Evolutionary conservation across 2,113 vertebrate species (phyloP), one percentile per base, ranked within the genome.

Genomic region (Proteles cristata): DNA sequence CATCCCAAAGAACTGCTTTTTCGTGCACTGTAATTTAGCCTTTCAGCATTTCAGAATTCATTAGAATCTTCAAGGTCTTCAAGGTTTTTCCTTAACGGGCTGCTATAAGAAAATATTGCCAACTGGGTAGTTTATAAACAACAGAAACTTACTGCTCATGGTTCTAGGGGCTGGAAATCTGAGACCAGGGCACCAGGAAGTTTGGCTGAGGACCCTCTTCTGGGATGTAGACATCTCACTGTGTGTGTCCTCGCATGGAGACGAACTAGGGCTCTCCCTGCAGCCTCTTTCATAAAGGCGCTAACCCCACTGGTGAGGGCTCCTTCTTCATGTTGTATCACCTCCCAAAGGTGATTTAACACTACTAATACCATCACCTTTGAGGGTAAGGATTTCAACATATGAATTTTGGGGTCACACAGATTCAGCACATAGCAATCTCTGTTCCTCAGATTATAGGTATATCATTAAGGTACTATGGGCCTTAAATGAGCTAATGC

Each of bases 1-100:
- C 21, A 12, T 69, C 33, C 3, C 39, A 39, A 76, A 92, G 53
- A 90, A 17, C 71, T 71, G 26, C 25, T 81, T 91, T 90, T 88
- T 80, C 43, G 63, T 88, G 17, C 61, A 39, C 43, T 33, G n/a
- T 83, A 89, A 66, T 43, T 92, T 92, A 91, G 33, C 48, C 84
- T 86, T 50, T 93, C 35, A 63, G 69, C 43, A 82, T 81, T 95
- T 81, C 48, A 92, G 61, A 97, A 66, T 53, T 88, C 31, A 71
- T 69, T 76, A 85, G 80, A 77, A 33, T 95, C 61, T 58, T 96
- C 17, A 45, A 81, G 23, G 65, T 35, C 73, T 81, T 94, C 71
- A 63, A 84, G 43, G 33, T 92, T 84, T 97, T 28, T 80, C 73
- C 77, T 92, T 80, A 74, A 90, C 10, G 1, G 26, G 35, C 43